Conservation (phyloP, 2,888 invertebrate genomes). For the Scaptomyza flava region DNA sequence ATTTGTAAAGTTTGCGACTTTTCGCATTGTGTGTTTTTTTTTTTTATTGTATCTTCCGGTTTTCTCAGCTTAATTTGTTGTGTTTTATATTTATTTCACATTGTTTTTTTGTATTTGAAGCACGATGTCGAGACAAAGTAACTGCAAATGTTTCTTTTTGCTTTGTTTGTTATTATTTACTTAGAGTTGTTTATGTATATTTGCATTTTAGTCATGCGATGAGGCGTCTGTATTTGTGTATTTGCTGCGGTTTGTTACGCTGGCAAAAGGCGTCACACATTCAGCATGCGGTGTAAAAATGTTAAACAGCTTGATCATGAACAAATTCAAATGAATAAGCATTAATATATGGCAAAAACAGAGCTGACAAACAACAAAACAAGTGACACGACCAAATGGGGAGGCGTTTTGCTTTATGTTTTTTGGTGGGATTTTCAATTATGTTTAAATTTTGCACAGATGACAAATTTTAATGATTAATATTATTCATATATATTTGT, state of each 20-base stretch:
- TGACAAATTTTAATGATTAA: too few relatives aligned
- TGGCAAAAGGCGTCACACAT: slow-evolving; percentile 48
- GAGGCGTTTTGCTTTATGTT: slow-evolving; percentile 1
- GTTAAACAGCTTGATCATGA: slow-evolving; percentile 58
- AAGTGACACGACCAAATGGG: slow-evolving; percentile 16
- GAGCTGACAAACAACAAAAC: slow-evolving; percentile 25
- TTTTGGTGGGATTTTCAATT: slow-evolving; percentile 16
- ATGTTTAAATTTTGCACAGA: background rate
- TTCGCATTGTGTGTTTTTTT: slow-evolving; percentile 5
- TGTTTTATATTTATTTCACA: background rate
- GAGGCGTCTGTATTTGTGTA: slow-evolving; percentile 13
- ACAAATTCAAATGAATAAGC: slow-evolving; percentile 22
- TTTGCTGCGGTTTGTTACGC: slow-evolving; percentile 28
- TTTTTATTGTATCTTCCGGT: slow-evolving; percentile 39
- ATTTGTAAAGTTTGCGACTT: slow-evolving; percentile 17
- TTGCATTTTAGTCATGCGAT: slow-evolving; percentile 71
- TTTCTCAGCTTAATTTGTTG: slow-evolving; percentile 16
- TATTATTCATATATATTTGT: background rate
- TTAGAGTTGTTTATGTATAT: slow-evolving; percentile 51
- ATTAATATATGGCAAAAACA: slow-evolving; percentile 18
- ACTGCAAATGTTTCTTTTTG: slow-evolving; percentile 20
- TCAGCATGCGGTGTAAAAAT: slow-evolving; percentile 62
- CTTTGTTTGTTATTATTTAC: slow-evolving; percentile 38
- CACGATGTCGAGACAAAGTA: slow-evolving; percentile 41
- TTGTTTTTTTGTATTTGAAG: slow-evolving; percentile 36